phyloP scores from a whole-genome alignment of 2,113 vertebrate species.

The Furnarius figulus region DNA sequence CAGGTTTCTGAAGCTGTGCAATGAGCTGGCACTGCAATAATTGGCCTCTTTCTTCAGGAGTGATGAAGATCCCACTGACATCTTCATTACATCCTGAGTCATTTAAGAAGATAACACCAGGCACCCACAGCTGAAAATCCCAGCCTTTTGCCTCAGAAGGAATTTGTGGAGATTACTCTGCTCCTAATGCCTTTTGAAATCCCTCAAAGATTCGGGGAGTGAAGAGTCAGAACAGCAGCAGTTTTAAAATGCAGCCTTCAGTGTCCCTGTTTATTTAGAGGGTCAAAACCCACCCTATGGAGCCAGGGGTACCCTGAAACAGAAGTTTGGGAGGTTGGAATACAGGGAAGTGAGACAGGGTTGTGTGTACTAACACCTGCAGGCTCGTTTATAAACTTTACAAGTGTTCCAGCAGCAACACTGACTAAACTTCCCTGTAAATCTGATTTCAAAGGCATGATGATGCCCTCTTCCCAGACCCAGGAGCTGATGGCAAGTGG shows the following conservation, averaged over 20 bases:
- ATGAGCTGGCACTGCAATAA: slow-evolving; percentile 19
- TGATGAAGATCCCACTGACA: background rate
- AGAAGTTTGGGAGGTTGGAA: background rate
- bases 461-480: background rate
- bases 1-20: background rate
- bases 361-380: background rate
- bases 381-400: background rate
- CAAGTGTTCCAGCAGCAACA: background rate
- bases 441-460: background rate
- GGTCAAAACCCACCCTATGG: background rate
- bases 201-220: background rate
- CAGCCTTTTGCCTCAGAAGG: background rate
- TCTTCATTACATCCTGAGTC: background rate
- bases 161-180: slow-evolving; percentile 6
- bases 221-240: background rate
- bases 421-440: background rate
- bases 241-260: background rate
- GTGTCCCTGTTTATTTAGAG: background rate
- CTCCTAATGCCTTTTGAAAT: background rate
- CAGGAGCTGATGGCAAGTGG: background rate
- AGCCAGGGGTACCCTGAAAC: background rate
- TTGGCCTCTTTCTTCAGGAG: slow-evolving; percentile 22
- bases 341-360: background rate
- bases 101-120: background rate
- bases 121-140: background rate